Base-by-base conservation (phyloP, 2,888 invertebrate species). In the Amphipyra berbera region DNA sequence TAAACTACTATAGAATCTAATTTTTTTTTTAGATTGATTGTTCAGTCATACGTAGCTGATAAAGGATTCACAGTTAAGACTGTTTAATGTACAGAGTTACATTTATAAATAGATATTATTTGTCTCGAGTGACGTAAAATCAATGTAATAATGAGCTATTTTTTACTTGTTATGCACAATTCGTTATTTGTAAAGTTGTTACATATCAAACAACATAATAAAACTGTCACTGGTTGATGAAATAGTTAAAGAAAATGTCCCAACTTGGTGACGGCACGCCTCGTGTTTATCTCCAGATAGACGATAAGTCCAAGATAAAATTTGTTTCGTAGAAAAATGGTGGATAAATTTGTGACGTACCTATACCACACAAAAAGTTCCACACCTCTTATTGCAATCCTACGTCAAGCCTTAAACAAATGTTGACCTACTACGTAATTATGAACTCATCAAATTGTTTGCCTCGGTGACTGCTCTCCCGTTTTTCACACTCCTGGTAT, bases 311-410 rank as follows among this genome's bases (percentile, higher is more conserved):
- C 12, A 15, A 70, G 78, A 77, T 78, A 78, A 79, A 73, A 71
- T 64, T 42, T 35, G 61, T 68, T 68, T 64, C 54, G 61, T 68
- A 56, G 48, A 61, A 68, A 72, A 65, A 60, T 48, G 62, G 61
- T 74, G 61, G 65, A 61, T 70, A 73, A 70, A 64, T 59, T 59
- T 55, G 76, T 92, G 90, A 91, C 93, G 92, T 90, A 84, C 59
- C n/a, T n/a, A n/a, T n/a, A 33, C 44, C 44, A 70, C 74, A 86
- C 82, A 85, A 92, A 94, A 94, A 88, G 83, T 93, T 93, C 92
- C 93, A 91, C 92, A 73, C 92, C 91, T 92, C 87, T 86, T 76
- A 75, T 74, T 79, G 72, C 62, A 61, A 61, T 59, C 59, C 78
- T 87, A 90, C 91, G 91, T 92, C 89, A 88, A 86, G 70, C 50